These are phyloP conservation scores for Lateolabrax maculatus DNA, from an alignment of 2,797 vertebrate genomes.

Conservation along the genomic window DNA sequence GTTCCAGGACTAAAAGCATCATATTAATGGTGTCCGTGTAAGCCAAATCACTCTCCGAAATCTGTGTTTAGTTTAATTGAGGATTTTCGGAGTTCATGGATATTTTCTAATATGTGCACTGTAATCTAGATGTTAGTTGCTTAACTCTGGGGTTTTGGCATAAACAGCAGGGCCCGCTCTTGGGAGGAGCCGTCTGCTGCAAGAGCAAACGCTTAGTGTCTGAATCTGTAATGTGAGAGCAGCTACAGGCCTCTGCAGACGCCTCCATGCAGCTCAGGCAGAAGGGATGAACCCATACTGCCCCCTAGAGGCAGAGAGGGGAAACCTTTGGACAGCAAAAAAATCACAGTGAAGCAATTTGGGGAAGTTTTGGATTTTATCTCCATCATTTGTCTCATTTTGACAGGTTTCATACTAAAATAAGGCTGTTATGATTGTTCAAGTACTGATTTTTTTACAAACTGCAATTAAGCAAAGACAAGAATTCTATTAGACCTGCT, in stretches of 20 bases:
- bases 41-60: constrained; percentile 52
- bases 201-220: constrained; percentile 45
- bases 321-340: background rate
- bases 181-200: constrained; percentile 41
- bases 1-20: constrained; percentile 43
- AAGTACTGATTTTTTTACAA: background rate
- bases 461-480: constrained; percentile 7
- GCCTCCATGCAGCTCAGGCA: background rate
- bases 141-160: constrained; percentile 61
- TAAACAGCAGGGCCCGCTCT: constrained; percentile 61
- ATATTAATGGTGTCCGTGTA: constrained; percentile 24
- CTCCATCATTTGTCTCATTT: background rate
- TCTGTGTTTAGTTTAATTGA: constrained; percentile 46
- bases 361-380: background rate
- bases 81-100: constrained; percentile 47
- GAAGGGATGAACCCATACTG: constrained; percentile 66
- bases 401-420: background rate
- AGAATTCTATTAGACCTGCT: background rate
- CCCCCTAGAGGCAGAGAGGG: constrained; percentile 66
- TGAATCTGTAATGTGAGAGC: constrained; percentile 52
- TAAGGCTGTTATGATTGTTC: background rate
- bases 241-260: constrained; percentile 31
- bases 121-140: constrained; percentile 59
- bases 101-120: constrained; percentile 49
- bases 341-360: background rate